Percentiles rank a stretch among this genome's conserved stretches.
Evolutionary conservation across 2,888 invertebrate genomes (phyloP).

Genomic region (Rutpela maculata): DNA sequence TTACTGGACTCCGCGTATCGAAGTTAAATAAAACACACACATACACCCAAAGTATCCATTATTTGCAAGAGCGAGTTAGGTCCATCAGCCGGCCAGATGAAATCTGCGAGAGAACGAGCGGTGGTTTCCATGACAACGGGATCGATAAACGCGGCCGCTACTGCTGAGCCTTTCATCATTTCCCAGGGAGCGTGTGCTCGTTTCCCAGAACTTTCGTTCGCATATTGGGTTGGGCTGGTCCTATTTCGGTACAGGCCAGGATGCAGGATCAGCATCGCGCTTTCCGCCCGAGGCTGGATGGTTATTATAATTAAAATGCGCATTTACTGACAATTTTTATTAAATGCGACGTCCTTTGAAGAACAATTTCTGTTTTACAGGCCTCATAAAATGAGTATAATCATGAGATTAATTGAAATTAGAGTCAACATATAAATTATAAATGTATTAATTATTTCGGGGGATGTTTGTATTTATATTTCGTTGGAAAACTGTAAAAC

Average conservation of each 20-base stretch:
- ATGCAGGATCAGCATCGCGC: constrained; percentile 13
- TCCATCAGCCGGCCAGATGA: constrained; percentile 54
- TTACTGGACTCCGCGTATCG: constrained; percentile 45
- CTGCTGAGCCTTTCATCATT: constrained; percentile 61
- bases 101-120: constrained; percentile 56
- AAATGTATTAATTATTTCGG: no score
- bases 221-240: constrained; percentile 58
- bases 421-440: no score
- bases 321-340: not conserved
- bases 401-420: no score
- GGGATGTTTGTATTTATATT: no score
- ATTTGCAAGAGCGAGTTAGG: constrained; percentile 55
- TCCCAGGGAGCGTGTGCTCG: constrained; percentile 64
- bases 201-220: constrained; percentile 60
- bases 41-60: constrained; percentile 55
- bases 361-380: not conserved
- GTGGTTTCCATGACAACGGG: constrained; percentile 62
- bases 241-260: constrained; percentile 57
- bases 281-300: constrained; percentile 10
- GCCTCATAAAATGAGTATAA: not conserved
- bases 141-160: constrained; percentile 64
- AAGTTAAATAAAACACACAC: constrained; percentile 55
- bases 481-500: no score
- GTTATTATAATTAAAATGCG: not conserved
- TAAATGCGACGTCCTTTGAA: not conserved